These are phyloP conservation scores for Acromyrmex heyeri DNA, from an alignment of 1,140 invertebrate genomes.

Conservation along the genomic window DNA sequence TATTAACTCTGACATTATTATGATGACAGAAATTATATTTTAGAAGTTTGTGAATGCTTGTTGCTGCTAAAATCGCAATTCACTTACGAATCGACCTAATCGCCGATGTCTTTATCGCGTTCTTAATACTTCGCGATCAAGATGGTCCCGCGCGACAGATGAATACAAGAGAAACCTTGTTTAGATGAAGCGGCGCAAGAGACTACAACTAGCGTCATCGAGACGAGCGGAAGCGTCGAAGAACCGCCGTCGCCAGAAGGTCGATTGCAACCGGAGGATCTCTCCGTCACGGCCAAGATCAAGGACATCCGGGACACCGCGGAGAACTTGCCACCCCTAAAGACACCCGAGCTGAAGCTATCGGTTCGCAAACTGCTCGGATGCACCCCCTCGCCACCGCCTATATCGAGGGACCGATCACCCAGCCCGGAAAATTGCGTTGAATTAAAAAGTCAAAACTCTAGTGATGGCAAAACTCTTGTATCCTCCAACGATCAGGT, in stretches of 20 bases:
- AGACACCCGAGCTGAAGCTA: slow-evolving; percentile 81
- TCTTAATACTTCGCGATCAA: background rate
- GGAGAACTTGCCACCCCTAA: slow-evolving; percentile 69
- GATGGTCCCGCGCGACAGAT: slow-evolving; percentile 31
- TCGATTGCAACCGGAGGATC: slow-evolving; percentile 81
- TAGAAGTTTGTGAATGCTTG: background rate
- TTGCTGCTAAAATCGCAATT: background rate
- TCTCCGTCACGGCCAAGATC: slow-evolving; percentile 77
- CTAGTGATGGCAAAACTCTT: slow-evolving; percentile 61
- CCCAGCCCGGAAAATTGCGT: slow-evolving; percentile 74
- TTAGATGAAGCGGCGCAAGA: slow-evolving; percentile 77
- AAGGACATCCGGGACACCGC: slow-evolving; percentile 65
- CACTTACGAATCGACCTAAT: slow-evolving; percentile 50
- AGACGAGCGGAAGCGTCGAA: slow-evolving; percentile 60
- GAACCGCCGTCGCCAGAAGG: slow-evolving; percentile 78
- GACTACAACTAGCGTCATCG: slow-evolving; percentile 41
- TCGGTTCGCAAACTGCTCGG: slow-evolving; percentile 82
- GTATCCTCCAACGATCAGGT: slow-evolving; percentile 46
- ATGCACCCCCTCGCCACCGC: slow-evolving; percentile 81
- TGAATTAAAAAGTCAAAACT: slow-evolving; percentile 69
- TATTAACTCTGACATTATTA: background rate
- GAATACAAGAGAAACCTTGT: slow-evolving; percentile 63
- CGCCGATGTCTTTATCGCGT: background rate
- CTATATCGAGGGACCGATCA: slow-evolving; percentile 72
- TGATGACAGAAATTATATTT: background rate